Evolutionary conservation across 1,140 invertebrate species (phyloP).

Genomic region (Phthorimaea operculella): DNA sequence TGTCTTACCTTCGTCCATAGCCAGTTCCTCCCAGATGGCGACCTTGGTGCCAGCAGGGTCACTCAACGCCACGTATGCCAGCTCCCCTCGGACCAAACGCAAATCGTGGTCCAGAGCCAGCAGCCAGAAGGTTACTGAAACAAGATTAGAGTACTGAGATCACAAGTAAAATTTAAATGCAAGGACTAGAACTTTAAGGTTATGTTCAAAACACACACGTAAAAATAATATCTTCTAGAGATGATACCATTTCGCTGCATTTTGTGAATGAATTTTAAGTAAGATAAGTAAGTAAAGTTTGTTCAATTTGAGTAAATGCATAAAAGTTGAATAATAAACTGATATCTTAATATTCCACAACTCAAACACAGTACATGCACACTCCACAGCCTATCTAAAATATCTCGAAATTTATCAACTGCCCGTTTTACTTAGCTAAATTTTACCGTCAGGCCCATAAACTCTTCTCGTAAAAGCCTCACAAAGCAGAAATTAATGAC

Average conservation of each 20-base stretch:
- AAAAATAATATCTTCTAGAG: too few species aligned
- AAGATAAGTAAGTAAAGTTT: too few species aligned
- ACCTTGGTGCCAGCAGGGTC: slow-evolving; percentile 72
- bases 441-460: background rate
- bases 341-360: too few species aligned
- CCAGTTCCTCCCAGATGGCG: slow-evolving; percentile 72
- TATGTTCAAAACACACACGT: too few species aligned
- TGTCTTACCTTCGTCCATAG: slow-evolving; percentile 67
- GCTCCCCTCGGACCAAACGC: slow-evolving; percentile 66
- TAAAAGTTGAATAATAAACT: too few species aligned
- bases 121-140: slow-evolving; percentile 74
- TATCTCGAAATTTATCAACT: background rate
- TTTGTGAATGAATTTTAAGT: too few species aligned
- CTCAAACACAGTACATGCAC: too few species aligned
- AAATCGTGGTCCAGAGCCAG: slow-evolving; percentile 72
- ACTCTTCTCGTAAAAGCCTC: background rate
- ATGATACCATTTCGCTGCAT: too few species aligned
- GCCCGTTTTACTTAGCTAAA: background rate
- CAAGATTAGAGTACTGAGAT: slow-evolving; percentile 9
- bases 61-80: slow-evolving; percentile 70
- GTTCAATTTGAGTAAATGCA: too few species aligned
- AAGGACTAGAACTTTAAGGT: too few species aligned
- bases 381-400: too few species aligned
- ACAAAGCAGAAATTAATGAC: slow-evolving; percentile 2
- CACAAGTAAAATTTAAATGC: too few species aligned